Evolutionary conservation across 2,797 vertebrate species (phyloP), one percentile per base, ranked within the genome.

Genomic region (Danio jaintianensis): DNA sequence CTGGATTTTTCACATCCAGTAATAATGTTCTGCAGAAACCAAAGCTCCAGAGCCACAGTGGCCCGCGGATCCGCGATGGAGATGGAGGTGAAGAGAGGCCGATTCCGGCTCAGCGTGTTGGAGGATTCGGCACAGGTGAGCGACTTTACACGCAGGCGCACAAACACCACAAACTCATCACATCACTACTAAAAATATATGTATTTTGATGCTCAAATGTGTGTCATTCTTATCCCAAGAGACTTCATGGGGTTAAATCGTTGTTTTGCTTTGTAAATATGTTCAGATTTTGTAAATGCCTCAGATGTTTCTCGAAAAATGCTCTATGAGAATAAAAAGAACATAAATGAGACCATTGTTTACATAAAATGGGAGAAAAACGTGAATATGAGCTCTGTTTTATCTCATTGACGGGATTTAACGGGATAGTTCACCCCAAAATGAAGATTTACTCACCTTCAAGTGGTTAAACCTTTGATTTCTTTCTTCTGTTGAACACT

Each of bases 21-120:
- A 40, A 4, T 50, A 11, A 83, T 83, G 82, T 80, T 83, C 38
- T 80, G 50, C 53, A 64, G 82, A 47, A 80, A 83, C 66, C 72
- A 83, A 45, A 58, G 42, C 4, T 83, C 78, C 48, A 66, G 82
- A 48, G 82, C 59, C 16, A 83, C 82, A 9, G 82, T 83, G 40
- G 66, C 73, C n/a, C 82, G 82, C 4, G 82, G 74, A 64, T 84
- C 82, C n/a, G 82, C 82, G 38, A 52, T 84, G 67, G 79, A 84
- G 79, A 81, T 81, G 82, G 82, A 84, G 45, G 62, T 84, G 12
- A 75, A 80, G n/a, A 61, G 74, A 64, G 79, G 82, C 1, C 68
- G 58, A 4, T 77, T 78, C 52, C 71, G 77, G 8, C 47, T 79
- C 20, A 83, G 76, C 48, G 77, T 79, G 48, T 53, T 83, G 20